Evolutionary conservation across 2,113 vertebrate genomes (phyloP), one percentile per base, ranked within the genome.

Genomic region (Ceyx melanurus): DNA sequence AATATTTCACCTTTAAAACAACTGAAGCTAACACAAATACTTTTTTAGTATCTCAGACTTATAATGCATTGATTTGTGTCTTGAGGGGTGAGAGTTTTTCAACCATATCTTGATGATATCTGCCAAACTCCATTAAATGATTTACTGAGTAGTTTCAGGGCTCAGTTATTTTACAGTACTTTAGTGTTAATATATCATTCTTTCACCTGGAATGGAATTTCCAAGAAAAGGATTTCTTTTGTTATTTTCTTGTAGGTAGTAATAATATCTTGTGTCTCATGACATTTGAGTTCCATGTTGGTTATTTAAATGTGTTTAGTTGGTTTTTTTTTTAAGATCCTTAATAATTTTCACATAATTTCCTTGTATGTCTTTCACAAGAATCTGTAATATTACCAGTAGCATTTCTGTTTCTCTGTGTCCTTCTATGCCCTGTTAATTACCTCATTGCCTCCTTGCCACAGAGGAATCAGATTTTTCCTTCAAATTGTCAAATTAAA

Each of bases 51-150:
- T 46, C 15, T 84, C 29, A 64, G 43, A 29, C 17, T 92, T 37
- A 5, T 33, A 66, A 26, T 25, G 16, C 20, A 67, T 61, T 64
- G 51, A 58, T 90, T 60, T 90, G 48, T 67, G 17, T 79, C 74
- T 78, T 67, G 70, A 46, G 40, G 11, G n/a, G 26, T 23, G 28
- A 77, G 26, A 28, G 11, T 86, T 68, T 89, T 82, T 48, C 3
- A 57, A 85, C 26, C 25, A 35, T 79, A 91, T 89, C 60, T 42
- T 95, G 58, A 74, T 89, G 54, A 13, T 85, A 48, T 85, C 60
- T 88, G 82, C 67, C 75, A 88, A 60, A 89, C 16, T 76, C 73
- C 84, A 64, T 83, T 92, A 88, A 90, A 81, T 84, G 20, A 92
- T 90, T 92, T 92, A 88, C 79, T 66, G 64, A 56, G 40, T 82